phyloP scores from a whole-genome alignment of 2,113 vertebrate species.

The Ptyas mucosa region DNA sequence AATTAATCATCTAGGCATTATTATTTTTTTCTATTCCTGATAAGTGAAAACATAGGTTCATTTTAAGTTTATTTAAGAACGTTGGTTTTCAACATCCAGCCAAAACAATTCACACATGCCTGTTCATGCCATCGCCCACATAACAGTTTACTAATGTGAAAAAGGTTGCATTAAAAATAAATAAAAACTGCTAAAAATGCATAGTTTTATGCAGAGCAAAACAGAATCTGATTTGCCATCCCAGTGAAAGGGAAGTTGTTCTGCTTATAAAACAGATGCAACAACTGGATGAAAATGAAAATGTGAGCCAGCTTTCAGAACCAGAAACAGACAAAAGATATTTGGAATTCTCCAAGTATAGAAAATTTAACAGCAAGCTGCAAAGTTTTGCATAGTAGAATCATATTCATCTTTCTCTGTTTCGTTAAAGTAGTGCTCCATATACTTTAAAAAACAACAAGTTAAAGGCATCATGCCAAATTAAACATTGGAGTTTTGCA shows the following conservation, averaged over 20 bases:
- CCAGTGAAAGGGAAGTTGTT: neutral
- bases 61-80: constrained; percentile 7
- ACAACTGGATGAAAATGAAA: constrained; percentile 14
- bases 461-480: neutral
- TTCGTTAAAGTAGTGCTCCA: neutral
- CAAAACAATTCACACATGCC: constrained; percentile 23
- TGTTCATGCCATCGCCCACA: constrained; percentile 19
- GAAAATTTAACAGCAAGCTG: neutral
- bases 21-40: neutral
- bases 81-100: constrained; percentile 23
- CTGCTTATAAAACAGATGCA: neutral
- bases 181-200: neutral
- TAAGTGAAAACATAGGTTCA: neutral
- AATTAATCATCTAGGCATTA: neutral
- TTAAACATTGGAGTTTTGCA: neutral
- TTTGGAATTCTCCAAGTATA: neutral
- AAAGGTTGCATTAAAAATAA: constrained; percentile 43
- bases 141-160: constrained; percentile 45
- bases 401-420: neutral
- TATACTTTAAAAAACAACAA: neutral
- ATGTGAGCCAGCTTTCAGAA: constrained; percentile 11
- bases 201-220: neutral
- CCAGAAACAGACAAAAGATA: neutral
- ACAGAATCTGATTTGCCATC: constrained; percentile 4
- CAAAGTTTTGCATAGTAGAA: neutral